Evolutionary conservation across 64 coral and sea anemone species (phyloP).

Genomic region (Stichodactyla mertensii): DNA sequence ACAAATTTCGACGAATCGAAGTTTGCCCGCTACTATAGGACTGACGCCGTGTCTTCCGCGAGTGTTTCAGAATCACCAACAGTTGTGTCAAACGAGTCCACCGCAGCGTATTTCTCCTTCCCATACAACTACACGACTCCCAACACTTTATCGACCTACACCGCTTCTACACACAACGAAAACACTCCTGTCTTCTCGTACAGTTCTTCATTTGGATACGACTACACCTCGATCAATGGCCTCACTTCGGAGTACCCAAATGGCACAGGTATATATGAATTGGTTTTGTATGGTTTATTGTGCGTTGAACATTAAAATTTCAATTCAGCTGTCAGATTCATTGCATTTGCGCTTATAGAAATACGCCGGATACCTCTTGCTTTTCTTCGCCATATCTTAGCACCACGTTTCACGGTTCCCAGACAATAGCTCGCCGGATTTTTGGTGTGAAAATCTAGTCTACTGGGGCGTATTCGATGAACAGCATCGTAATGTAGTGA

Average conservation of each 20-base stretch:
- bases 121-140: conserved; percentile 70
- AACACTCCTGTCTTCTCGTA: conserved; percentile 73
- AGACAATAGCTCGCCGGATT: conserved; percentile 22
- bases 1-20: conserved; percentile 98
- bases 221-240: conserved; percentile 68
- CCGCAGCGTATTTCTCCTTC: conserved; percentile 86
- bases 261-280: conserved; percentile 34
- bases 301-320: conserved; percentile 24
- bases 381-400: background rate
- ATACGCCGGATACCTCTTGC: conserved; percentile 1
- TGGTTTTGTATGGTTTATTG: conserved; percentile 22
- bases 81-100: conserved; percentile 55
- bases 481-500: conserved; percentile 9
- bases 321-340: conserved; percentile 31
- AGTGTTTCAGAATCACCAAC: conserved; percentile 77
- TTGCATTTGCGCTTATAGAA: conserved; percentile 5
- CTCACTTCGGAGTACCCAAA: conserved; percentile 38
- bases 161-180: conserved; percentile 71
- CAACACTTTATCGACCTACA: conserved; percentile 66
- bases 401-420: background rate
- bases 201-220: conserved; percentile 76
- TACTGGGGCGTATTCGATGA: conserved; percentile 31
- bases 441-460: conserved; percentile 10
- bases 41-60: conserved; percentile 73
- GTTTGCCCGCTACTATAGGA: conserved; percentile 98